These are phyloP conservation scores for Metalampra italica DNA, from an alignment of 2,888 invertebrate species.

Conservation along the genomic window DNA sequence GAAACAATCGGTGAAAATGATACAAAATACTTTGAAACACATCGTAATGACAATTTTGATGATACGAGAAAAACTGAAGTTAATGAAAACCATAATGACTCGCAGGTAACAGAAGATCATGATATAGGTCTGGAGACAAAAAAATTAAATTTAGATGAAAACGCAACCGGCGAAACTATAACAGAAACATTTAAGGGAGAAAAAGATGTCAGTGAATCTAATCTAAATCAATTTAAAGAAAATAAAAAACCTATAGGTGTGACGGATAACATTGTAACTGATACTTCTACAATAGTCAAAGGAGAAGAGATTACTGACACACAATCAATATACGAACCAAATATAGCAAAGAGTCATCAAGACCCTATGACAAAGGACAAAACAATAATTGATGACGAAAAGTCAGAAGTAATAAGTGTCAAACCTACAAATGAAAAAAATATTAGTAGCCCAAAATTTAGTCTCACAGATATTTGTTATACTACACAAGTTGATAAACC, in stretches of 20 bases:
- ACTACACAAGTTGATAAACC: neutral
- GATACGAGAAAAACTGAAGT: neutral
- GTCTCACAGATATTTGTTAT: neutral
- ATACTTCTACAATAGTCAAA: too few species aligned
- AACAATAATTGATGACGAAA: neutral
- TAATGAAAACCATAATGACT: neutral
- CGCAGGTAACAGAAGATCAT: neutral
- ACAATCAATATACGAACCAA: neutral
- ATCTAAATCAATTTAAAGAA: neutral
- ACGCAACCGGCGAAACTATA: neutral
- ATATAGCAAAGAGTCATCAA: neutral
- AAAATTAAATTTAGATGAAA: neutral
- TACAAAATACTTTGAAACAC: too few species aligned
- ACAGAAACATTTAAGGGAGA: too few species aligned
- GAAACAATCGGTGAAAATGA: too few species aligned
- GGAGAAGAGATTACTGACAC: neutral
- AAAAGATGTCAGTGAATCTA: neutral
- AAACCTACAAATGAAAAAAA: neutral
- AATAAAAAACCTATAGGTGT: too few species aligned
- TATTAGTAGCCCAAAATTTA: neutral
- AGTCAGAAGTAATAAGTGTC: neutral
- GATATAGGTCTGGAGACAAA: neutral
- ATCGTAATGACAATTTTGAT: neutral
- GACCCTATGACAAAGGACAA: neutral
- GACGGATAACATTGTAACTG: too few species aligned